Base-by-base conservation (phyloP, 1,140 invertebrate species). In the Metopolophium dirhodum region DNA sequence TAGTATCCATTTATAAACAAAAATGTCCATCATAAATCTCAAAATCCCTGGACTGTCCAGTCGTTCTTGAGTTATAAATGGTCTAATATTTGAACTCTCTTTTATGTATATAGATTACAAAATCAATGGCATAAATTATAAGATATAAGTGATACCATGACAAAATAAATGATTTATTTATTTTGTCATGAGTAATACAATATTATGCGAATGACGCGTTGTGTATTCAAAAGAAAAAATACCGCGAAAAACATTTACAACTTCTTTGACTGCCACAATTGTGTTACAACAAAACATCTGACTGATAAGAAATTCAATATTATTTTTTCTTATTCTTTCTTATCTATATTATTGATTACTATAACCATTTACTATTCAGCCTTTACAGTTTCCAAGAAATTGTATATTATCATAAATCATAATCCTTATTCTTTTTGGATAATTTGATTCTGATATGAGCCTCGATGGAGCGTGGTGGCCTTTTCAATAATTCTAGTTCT, bases 261-360 rank as follows among this genome's bases (percentile, higher is more conserved):
- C 35, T 0, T 57, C 88, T 35, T 22, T 57, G 49, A 4, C 14
- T 91, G 41, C 77, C 91, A 54, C 30, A 20, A 26, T 35, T 37
- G 90, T 9, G 89, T 37, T 90, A 87, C 18, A 35, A 11, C 0
- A 47, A 91, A 83, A 83, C 77, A 92, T 83, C n/a, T 92, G 91
- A 85, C n/a, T 92, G 91, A 92, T 92, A 92, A 92, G 9, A 35
- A 2, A 35, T 26, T 22, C 0, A 7, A 23, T 23, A n/a, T 11
- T 37, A 37, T 54, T 37, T 92, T 37, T 91, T 35, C n/a, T 49
- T 91, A 37, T 57, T 41, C 22, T 89, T 26, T 18, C 77, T 92
- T 92, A 92, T 92, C 91, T 92, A 49, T 22, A 23, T 23, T 82
- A 92, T 92, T 83, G 91, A 92, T 92, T 92, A 54, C 61, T n/a